Conservation (phyloP, 2,797 vertebrate species). For the Synaphobranchus kaupii region DNA sequence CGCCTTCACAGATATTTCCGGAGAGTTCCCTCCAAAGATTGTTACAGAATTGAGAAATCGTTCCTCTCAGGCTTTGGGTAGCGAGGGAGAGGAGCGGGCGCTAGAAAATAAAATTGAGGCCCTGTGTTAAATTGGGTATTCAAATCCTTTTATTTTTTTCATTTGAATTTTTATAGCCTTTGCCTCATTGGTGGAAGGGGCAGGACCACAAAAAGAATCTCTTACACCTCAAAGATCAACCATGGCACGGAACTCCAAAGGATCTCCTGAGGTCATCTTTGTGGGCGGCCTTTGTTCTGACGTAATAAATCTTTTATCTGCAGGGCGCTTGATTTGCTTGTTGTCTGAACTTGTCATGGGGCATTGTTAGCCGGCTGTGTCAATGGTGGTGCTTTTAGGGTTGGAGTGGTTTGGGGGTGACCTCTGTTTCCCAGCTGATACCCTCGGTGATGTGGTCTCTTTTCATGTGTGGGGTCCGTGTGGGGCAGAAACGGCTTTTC, state of each 20-base stretch:
- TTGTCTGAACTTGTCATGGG: constrained; percentile 61
- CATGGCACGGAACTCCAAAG: constrained; percentile 49
- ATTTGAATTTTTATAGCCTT: constrained; percentile 69
- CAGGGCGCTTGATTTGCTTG: constrained; percentile 67
- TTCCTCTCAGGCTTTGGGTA: constrained; percentile 50
- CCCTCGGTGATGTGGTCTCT: constrained; percentile 63
- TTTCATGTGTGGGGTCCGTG: constrained; percentile 52
- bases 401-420: constrained; percentile 65
- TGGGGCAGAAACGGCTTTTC: constrained; percentile 39
- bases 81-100: neutral
- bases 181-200: constrained; percentile 55
- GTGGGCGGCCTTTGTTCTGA: constrained; percentile 66
- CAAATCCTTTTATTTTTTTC: constrained; percentile 57
- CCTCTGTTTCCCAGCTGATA: constrained; percentile 59
- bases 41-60: constrained; percentile 45
- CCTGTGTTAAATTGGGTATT: constrained; percentile 52
- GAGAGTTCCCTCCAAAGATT: neutral
- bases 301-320: constrained; percentile 73
- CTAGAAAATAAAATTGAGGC: constrained; percentile 21
- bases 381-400: constrained; percentile 60
- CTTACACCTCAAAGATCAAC: constrained; percentile 61
- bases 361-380: constrained; percentile 62
- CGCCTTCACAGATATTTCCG: neutral
- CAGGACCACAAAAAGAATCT: constrained; percentile 56
- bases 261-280: constrained; percentile 53